Evolutionary conservation across 2,888 invertebrate genomes (phyloP).

Genomic region (Meiosimyza decipiens): DNA sequence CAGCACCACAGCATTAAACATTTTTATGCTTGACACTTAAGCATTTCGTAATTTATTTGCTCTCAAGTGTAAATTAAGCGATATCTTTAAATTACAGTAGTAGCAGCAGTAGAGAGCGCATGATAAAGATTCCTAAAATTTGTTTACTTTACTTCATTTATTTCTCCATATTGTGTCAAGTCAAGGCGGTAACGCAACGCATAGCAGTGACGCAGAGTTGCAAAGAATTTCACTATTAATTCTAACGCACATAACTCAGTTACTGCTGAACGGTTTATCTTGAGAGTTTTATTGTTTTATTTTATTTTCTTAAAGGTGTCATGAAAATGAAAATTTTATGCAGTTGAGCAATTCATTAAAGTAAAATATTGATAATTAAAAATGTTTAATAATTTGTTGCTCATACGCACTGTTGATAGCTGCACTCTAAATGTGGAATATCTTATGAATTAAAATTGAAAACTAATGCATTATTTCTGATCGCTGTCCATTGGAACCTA

Average conservation of each 20-base stretch:
- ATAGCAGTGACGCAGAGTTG: not conserved
- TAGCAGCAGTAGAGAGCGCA: not conserved
- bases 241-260: not conserved
- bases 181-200: not conserved
- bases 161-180: not conserved
- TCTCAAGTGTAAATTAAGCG: constrained; percentile 35
- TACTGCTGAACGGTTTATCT: not conserved
- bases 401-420: too few relatives aligned
- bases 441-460: too few relatives aligned
- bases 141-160: not conserved
- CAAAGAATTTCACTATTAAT: not conserved
- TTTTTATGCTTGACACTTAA: constrained; percentile 1
- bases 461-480: too few relatives aligned
- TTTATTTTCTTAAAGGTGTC: too few relatives aligned
- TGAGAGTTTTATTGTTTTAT: too few relatives aligned
- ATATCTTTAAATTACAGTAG: constrained; percentile 32
- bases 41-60: constrained; percentile 27
- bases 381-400: too few relatives aligned
- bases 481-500: too few relatives aligned
- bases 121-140: constrained; percentile 7
- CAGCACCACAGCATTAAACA: constrained; percentile 1
- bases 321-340: too few relatives aligned
- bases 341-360: too few relatives aligned
- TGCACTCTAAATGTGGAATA: too few relatives aligned
- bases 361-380: too few relatives aligned